Conservation (phyloP, 2,888 invertebrate genomes). For the Chymomyza amoena region DNA sequence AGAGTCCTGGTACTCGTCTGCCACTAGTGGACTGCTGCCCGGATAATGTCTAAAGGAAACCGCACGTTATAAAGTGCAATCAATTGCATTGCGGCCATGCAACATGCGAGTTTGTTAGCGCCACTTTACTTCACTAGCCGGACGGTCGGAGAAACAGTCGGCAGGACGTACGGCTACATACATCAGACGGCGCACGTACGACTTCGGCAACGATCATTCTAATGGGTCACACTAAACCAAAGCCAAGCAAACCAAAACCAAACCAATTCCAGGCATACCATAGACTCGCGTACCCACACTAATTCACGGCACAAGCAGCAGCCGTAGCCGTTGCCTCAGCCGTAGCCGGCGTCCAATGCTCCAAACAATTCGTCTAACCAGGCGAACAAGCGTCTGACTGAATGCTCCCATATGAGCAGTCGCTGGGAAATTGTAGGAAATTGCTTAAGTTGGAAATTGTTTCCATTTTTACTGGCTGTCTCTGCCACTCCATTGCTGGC, state of each 20-base stretch:
- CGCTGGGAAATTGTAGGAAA: constrained; percentile 69
- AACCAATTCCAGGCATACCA: constrained; percentile 1
- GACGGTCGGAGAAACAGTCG: constrained; percentile 39
- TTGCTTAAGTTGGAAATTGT: constrained; percentile 70
- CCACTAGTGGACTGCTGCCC: constrained; percentile 42
- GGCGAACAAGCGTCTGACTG: constrained; percentile 26
- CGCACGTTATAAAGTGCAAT: constrained; percentile 75
- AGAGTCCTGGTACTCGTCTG: not conserved
- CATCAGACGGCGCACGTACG: constrained; percentile 62
- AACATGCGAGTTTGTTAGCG: constrained; percentile 53
- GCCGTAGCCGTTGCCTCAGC: not conserved
- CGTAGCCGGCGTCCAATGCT: constrained; percentile 35
- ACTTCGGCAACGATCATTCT: constrained; percentile 69
- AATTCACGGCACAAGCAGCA: constrained; percentile 25
- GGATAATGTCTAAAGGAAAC: constrained; percentile 72
- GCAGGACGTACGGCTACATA: constrained; percentile 25
- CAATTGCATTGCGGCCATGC: constrained; percentile 64
- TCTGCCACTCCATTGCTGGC: constrained; percentile 8
- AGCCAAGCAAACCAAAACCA: constrained; percentile 15
- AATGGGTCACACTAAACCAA: constrained; percentile 67
- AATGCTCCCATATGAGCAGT: constrained; percentile 47
- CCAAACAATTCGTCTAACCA: constrained; percentile 43
- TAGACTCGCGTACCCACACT: not conserved
- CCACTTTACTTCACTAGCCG: constrained; percentile 58
- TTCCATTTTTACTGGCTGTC: constrained; percentile 50